These are phyloP conservation scores for Chloroclystis v-ata DNA, from an alignment of 2,888 invertebrate genomes.

Conservation along the genomic window DNA sequence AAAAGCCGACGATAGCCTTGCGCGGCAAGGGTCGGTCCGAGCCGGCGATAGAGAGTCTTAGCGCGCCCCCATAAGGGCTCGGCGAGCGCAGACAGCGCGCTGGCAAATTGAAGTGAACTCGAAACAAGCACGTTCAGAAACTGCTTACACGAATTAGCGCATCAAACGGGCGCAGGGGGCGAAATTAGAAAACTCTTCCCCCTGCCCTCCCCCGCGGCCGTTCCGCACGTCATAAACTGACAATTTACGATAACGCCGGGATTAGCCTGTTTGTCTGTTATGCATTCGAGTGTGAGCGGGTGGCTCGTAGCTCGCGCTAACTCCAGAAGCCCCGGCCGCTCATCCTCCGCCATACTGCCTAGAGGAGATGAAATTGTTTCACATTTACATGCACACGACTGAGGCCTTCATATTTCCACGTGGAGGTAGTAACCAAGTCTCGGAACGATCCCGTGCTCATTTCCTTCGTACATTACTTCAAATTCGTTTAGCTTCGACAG, in stretches of 20 bases:
- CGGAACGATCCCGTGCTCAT: conserved; percentile 36
- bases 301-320: conserved; percentile 39
- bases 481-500: conserved; percentile 40
- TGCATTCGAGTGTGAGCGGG: conserved; percentile 58
- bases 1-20: conserved; percentile 68
- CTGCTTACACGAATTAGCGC: conserved; percentile 79
- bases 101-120: conserved; percentile 66
- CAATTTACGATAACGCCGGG: conserved; percentile 79
- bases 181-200: conserved; percentile 74
- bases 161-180: conserved; percentile 73
- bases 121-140: conserved; percentile 76
- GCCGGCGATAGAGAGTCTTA: conserved; percentile 40
- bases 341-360: conserved; percentile 25
- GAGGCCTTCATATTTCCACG: conserved; percentile 40
- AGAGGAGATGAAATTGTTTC: conserved; percentile 48
- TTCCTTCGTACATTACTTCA: conserved; percentile 39
- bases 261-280: conserved; percentile 78
- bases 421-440: conserved; percentile 35
- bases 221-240: conserved; percentile 80
- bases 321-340: conserved; percentile 28
- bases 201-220: conserved; percentile 53
- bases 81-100: conserved; percentile 30
- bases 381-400: conserved; percentile 54
- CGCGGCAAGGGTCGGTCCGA: conserved; percentile 27
- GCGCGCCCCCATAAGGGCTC: conserved; percentile 32